Percentiles rank a stretch among this genome's conserved stretches.
Evolutionary conservation across 2,888 invertebrate genomes (phyloP).

Genomic region (Ormyrus nitidulus): DNA sequence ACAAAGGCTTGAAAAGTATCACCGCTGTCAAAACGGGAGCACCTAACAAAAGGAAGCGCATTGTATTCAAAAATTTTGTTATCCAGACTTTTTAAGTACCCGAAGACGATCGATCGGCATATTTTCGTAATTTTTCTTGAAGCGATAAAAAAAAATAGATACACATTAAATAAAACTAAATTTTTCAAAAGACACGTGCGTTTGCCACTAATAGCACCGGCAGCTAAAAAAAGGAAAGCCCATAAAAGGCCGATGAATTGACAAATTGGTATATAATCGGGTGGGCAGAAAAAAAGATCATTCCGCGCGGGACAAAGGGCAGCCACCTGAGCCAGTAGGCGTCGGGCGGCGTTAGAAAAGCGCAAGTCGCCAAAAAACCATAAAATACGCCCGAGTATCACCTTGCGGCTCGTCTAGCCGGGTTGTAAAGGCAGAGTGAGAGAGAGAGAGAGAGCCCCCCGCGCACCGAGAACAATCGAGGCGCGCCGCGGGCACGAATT

Average conservation of each 20-base stretch:
- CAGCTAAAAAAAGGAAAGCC: too few species aligned
- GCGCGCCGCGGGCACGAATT: constrained; percentile 68
- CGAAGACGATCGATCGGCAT: too few species aligned
- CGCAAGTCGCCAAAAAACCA: constrained; percentile 26
- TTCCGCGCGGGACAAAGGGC: background rate
- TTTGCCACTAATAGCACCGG: too few species aligned
- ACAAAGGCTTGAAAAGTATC: too few species aligned
- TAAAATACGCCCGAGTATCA: constrained; percentile 13
- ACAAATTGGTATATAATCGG: constrained; percentile 21
- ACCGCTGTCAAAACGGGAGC: too few species aligned
- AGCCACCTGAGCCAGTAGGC: background rate
- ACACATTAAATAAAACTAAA: too few species aligned
- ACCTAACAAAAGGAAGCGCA: too few species aligned
- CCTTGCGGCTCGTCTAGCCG: constrained; percentile 1
- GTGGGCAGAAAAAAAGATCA: constrained; percentile 9
- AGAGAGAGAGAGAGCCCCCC: constrained; percentile 57
- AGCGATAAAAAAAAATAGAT: too few species aligned
- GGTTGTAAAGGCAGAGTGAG: background rate
- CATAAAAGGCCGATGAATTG: background rate
- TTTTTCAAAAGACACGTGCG: too few species aligned
- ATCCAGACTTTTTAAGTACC: too few species aligned
- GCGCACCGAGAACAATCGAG: constrained; percentile 67
- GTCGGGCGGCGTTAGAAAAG: constrained; percentile 4
- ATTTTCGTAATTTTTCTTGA: too few species aligned
- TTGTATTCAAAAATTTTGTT: too few species aligned